Conservation (phyloP, 2,888 invertebrate species). For the Xanthorhoe designata region DNA sequence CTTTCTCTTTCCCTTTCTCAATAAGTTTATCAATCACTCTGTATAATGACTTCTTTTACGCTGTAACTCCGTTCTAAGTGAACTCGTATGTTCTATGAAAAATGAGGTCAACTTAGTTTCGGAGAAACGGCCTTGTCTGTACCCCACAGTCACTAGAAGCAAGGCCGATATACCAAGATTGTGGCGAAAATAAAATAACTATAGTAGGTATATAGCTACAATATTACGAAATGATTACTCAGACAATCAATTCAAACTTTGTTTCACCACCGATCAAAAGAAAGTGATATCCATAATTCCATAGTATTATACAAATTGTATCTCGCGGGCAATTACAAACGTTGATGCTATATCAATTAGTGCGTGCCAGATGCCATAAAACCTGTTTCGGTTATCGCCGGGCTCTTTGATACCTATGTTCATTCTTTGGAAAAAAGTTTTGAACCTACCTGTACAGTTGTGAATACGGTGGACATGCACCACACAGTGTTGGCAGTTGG, state of each 20-base stretch:
- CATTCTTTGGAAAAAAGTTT: slow-evolving; percentile 49
- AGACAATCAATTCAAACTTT: slow-evolving; percentile 23
- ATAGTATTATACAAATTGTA: slow-evolving; percentile 40
- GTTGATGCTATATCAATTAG: slow-evolving; percentile 79
- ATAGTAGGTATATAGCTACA: slow-evolving; percentile 25
- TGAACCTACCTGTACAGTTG: slow-evolving; percentile 81
- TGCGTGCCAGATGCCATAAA: slow-evolving; percentile 79
- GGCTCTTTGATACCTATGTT: slow-evolving; percentile 55
- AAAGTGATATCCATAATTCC: slow-evolving; percentile 37
- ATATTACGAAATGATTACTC: not conserved
- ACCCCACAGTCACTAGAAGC: slow-evolving; percentile 43
- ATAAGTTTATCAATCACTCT: slow-evolving; percentile 68
- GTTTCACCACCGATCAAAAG: slow-evolving; percentile 28
- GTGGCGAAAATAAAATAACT: slow-evolving; percentile 35
- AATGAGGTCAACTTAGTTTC: slow-evolving; percentile 57
- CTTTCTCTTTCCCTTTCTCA: slow-evolving; percentile 47
- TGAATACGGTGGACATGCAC: slow-evolving; percentile 73
- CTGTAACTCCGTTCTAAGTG: slow-evolving; percentile 44
- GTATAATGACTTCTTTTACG: slow-evolving; percentile 48
- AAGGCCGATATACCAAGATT: slow-evolving; percentile 42
- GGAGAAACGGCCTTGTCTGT: slow-evolving; percentile 52
- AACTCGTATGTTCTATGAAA: slow-evolving; percentile 50
- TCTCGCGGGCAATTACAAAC: slow-evolving; percentile 54
- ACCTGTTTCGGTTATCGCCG: slow-evolving; percentile 76
- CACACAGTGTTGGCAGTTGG: slow-evolving; percentile 63